Conservation (phyloP, 2,888 invertebrate genomes). For the Campopleginae sp. region DNA sequence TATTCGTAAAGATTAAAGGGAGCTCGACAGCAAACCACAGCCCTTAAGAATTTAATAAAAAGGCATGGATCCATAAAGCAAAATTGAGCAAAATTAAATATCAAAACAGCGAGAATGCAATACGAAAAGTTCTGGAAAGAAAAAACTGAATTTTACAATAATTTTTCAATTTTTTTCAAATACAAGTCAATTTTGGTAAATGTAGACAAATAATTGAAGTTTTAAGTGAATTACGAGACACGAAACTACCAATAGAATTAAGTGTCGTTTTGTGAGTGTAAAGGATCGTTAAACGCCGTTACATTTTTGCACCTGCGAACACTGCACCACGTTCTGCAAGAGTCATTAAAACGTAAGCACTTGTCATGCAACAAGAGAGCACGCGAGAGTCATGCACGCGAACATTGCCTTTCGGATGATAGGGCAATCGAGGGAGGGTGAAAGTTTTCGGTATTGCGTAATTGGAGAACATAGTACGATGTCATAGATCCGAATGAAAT, state of each 20-base stretch:
- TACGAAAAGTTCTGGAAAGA: too few species aligned
- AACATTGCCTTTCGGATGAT: constrained; percentile 12
- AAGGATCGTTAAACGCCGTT: constrained; percentile 41
- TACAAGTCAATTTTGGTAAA: background rate
- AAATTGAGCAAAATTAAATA: background rate
- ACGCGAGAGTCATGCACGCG: constrained; percentile 58
- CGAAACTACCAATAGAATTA: background rate
- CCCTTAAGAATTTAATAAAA: background rate
- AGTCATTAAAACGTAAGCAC: constrained; percentile 56
- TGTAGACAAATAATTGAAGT: background rate
- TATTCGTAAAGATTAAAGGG: background rate
- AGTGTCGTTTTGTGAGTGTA: background rate
- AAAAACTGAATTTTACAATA: too few species aligned
- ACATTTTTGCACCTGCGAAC: constrained; percentile 26
- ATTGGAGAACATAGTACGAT: constrained; percentile 28
- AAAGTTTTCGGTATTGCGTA: constrained; percentile 69
- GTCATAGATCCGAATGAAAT: background rate
- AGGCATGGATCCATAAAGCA: background rate
- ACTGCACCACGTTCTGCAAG: constrained; percentile 20
- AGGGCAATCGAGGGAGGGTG: constrained; percentile 64
- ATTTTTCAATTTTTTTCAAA: too few species aligned
- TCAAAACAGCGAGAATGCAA: background rate
- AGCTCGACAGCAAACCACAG: background rate
- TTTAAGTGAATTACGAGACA: background rate
- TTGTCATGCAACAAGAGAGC: constrained; percentile 65